phyloP scores from a whole-genome alignment of 1,140 invertebrate species.

The Drosophila novamexicana region DNA sequence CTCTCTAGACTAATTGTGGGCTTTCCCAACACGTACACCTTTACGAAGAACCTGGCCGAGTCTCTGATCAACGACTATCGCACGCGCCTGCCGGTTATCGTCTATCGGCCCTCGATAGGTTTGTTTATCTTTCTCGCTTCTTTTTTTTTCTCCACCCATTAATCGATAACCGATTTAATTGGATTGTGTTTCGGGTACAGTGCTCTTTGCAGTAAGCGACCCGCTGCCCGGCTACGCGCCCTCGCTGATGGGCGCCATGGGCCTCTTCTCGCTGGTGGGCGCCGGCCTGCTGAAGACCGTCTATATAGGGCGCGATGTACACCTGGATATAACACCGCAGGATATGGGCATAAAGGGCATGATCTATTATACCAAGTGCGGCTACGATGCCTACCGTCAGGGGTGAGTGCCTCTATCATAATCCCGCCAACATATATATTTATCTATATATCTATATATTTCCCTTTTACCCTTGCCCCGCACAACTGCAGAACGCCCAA shows the following conservation, averaged over 20 bases:
- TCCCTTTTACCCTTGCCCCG: no score
- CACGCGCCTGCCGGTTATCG: slow-evolving; percentile 89
- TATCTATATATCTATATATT: no score
- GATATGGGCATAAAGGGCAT: slow-evolving; percentile 66
- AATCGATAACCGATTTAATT: neutral
- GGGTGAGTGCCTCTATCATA: neutral
- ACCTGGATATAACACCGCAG: slow-evolving; percentile 71
- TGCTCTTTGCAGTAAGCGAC: slow-evolving; percentile 60
- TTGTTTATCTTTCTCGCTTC: neutral
- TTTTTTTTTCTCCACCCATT: neutral
- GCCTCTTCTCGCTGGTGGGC: slow-evolving; percentile 69
- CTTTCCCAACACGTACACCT: slow-evolving; percentile 94
- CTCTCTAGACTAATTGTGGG: slow-evolving; percentile 87
- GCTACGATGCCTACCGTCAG: slow-evolving; percentile 36
- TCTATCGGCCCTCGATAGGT: slow-evolving; percentile 95
- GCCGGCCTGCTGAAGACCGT: slow-evolving; percentile 69
- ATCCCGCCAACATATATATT: no score
- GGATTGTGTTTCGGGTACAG: slow-evolving; percentile 25
- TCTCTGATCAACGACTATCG: slow-evolving; percentile 90
- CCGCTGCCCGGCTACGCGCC: slow-evolving; percentile 70
- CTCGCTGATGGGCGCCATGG: slow-evolving; percentile 75
- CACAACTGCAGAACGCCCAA: slow-evolving; percentile 22
- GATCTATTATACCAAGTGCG: slow-evolving; percentile 43
- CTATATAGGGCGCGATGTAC: slow-evolving; percentile 41
- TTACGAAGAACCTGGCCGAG: slow-evolving; percentile 93